These are phyloP conservation scores for Scophthalmus maximus DNA, from an alignment of 2,113 vertebrate species.

Conservation along the genomic window DNA sequence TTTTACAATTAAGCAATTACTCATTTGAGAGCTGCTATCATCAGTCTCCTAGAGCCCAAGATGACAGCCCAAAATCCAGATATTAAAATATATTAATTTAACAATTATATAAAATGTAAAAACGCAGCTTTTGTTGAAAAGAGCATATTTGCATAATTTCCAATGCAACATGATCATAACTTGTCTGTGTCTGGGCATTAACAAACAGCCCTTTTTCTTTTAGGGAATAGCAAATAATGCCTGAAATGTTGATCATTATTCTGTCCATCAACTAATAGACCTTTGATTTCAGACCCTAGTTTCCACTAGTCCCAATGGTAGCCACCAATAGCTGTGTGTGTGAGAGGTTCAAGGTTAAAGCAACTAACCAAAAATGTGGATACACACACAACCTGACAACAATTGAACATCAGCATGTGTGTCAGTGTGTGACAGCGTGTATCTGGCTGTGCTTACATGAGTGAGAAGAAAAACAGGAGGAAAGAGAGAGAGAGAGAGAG, in stretches of 20 bases:
- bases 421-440: neutral
- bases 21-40: too few species aligned
- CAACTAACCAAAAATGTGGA: conserved; percentile 9
- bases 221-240: neutral
- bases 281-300: neutral
- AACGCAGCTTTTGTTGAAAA: neutral
- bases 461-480: conserved; percentile 18
- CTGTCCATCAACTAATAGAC: neutral
- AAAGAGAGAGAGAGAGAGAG: neutral
- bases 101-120: neutral
- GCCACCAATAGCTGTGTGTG: neutral
- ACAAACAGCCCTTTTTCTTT: neutral
- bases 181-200: neutral
- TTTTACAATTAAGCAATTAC: too few species aligned
- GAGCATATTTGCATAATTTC: neutral
- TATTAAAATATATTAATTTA: too few species aligned
- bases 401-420: neutral
- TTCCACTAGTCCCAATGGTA: neutral
- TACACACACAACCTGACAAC: conserved; percentile 13
- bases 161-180: too few species aligned
- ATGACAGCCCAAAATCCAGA: too few species aligned
- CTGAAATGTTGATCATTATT: neutral
- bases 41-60: too few species aligned
- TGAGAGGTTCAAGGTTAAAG: conserved; percentile 13
- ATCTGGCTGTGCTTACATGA: conserved; percentile 17